Percentiles rank a stretch among this genome's conserved stretches.
Conservation (phyloP, 2,113 vertebrate species). For the Tetraodon nigroviridis region DNA sequence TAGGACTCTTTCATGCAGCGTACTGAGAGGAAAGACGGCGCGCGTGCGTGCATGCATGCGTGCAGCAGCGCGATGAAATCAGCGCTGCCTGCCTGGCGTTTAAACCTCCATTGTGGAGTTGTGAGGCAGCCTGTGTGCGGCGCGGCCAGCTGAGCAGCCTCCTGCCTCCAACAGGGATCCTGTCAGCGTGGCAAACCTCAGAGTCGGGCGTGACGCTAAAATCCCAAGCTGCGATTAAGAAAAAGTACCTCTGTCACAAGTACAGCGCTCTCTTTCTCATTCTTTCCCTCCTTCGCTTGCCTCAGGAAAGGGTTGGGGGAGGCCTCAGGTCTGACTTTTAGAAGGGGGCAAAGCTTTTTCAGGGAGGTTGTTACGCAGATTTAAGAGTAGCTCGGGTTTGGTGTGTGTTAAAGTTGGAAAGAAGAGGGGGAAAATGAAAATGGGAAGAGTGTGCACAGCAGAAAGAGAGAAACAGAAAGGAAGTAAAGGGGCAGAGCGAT, state of each 20-base stretch:
- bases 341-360: conserved; percentile 17
- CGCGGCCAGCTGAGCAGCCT: conserved; percentile 33
- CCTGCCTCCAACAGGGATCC: conserved; percentile 40
- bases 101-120: conserved; percentile 22
- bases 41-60: conserved; percentile 4
- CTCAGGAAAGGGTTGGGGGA: conserved; percentile 17
- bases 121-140: conserved; percentile 30
- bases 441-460: conserved; percentile 8
- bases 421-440: neutral
- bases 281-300: conserved; percentile 28
- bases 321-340: conserved; percentile 12
- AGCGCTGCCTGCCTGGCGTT: conserved; percentile 32
- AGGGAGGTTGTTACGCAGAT: conserved; percentile 17
- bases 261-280: conserved; percentile 23
- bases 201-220: conserved; percentile 37
- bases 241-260: conserved; percentile 35
- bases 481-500: conserved; percentile 28
- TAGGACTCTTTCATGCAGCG: conserved; percentile 12
- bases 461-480: conserved; percentile 13
- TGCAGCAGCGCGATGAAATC: conserved; percentile 48
- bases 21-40: neutral
- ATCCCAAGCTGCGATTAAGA: conserved; percentile 20
- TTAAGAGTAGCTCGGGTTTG: conserved; percentile 45
- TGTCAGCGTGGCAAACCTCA: conserved; percentile 67
- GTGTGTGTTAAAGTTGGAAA: conserved; percentile 28